A percentile compares a stretch with the other conserved stretches of the same genome.
phyloP scores from a whole-genome alignment of 2,888 invertebrate genomes.

The Conistra vaccinii region DNA sequence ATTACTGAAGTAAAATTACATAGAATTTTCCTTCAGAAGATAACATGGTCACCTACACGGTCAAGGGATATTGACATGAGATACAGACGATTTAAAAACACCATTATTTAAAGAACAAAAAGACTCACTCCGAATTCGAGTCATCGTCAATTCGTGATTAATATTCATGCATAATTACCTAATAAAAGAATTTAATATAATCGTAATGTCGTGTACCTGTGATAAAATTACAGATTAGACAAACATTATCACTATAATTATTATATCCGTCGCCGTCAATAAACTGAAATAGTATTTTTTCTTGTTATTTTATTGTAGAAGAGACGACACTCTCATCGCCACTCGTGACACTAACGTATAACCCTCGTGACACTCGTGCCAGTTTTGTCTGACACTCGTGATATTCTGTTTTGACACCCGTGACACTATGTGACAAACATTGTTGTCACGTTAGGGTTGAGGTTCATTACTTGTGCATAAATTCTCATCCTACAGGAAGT shows the following conservation, averaged over 20 bases:
- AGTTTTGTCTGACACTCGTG: background rate
- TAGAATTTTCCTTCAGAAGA: background rate
- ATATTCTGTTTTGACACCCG: background rate
- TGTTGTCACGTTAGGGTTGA: background rate
- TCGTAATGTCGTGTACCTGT: constrained; percentile 4
- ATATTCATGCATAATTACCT: constrained; percentile 17
- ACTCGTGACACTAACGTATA: background rate
- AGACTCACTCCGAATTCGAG: background rate
- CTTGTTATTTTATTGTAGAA: background rate
- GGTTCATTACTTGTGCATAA: constrained; percentile 4
- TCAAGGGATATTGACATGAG: background rate
- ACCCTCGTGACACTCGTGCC: background rate
- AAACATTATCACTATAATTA: constrained; percentile 21
- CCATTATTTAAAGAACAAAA: background rate
- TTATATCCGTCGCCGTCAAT: constrained; percentile 13
- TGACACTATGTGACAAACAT: background rate
- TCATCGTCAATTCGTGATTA: background rate
- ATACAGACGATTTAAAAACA: background rate
- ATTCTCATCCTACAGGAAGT: background rate
- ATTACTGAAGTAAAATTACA: background rate
- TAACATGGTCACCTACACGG: background rate
- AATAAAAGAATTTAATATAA: constrained; percentile 33
- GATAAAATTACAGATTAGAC: constrained; percentile 29
- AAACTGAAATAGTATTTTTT: background rate
- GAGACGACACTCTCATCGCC: background rate